Percentiles rank a stretch among this genome's conserved stretches.
Conservation (phyloP, 2,888 invertebrate genomes). For the Dicycla oo region DNA sequence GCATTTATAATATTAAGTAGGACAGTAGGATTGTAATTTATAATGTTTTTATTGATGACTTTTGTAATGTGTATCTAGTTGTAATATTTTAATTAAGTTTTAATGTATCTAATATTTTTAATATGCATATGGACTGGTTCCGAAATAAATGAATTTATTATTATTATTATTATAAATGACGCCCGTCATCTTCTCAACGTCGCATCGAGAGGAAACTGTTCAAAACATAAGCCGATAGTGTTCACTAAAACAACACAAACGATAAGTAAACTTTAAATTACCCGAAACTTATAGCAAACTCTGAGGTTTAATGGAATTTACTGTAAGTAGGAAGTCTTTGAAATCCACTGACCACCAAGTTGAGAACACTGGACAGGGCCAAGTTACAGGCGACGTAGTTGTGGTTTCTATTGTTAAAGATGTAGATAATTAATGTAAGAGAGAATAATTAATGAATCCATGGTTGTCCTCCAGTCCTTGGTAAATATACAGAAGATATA, state of each 20-base stretch:
- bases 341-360: conserved; percentile 70
- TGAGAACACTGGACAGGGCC: conserved; percentile 43
- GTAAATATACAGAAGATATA: not conserved
- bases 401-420: conserved; percentile 7
- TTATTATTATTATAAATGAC: no score
- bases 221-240: conserved; percentile 20
- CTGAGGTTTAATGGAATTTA: conserved; percentile 65
- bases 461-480: not conserved
- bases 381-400: conserved; percentile 48
- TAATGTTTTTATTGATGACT: no score
- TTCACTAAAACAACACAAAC: conserved; percentile 33
- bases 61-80: no score
- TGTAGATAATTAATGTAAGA: conserved; percentile 1
- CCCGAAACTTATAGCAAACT: conserved; percentile 56
- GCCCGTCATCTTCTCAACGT: conserved; percentile 11
- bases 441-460: conserved; percentile 28
- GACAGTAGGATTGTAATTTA: no score
- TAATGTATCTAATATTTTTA: no score
- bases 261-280: conserved; percentile 58
- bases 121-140: no score
- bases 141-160: no score
- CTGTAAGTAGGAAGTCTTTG: conserved; percentile 66
- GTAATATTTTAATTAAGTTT: no score
- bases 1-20: no score
- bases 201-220: conserved; percentile 2